Evolutionary conservation across 2,888 invertebrate genomes (phyloP).

Genomic region (Heliconius cydno): DNA sequence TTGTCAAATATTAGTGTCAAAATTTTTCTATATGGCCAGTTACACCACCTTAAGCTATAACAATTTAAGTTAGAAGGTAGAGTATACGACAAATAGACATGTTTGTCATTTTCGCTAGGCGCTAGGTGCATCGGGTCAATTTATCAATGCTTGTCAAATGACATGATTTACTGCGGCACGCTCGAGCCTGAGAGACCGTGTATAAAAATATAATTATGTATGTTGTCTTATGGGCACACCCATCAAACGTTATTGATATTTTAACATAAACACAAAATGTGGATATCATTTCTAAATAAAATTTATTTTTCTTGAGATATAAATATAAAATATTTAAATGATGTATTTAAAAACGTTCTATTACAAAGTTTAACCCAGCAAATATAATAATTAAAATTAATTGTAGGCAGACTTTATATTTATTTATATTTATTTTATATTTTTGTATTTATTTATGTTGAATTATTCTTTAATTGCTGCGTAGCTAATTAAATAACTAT

Average conservation of each 20-base stretch:
- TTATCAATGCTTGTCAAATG: conserved; percentile 63
- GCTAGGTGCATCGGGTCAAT: conserved; percentile 58
- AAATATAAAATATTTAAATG: background rate
- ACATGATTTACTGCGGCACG: conserved; percentile 59
- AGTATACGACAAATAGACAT: conserved; percentile 39
- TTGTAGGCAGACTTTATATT: background rate
- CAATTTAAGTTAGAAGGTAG: conserved; percentile 15
- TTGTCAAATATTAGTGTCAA: conserved; percentile 34
- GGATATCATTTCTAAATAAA: background rate
- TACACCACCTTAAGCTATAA: conserved; percentile 23
- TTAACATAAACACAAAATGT: conserved; percentile 21
- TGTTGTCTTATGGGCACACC: conserved; percentile 44
- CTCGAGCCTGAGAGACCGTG: conserved; percentile 50
- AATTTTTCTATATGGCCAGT: conserved; percentile 29
- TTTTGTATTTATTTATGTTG: background rate
- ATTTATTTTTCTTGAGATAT: background rate
- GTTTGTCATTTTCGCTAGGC: conserved; percentile 47
- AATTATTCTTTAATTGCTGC: background rate
- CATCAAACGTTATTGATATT: conserved; percentile 42
- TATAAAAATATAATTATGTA: conserved; percentile 46
- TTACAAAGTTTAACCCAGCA: background rate
- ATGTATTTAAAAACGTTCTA: background rate
- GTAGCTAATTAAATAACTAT: background rate
- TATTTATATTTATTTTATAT: background rate
- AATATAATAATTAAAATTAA: background rate